These are phyloP conservation scores for Delia radicum DNA, from an alignment of 1,140 invertebrate species.

Conservation along the genomic window DNA sequence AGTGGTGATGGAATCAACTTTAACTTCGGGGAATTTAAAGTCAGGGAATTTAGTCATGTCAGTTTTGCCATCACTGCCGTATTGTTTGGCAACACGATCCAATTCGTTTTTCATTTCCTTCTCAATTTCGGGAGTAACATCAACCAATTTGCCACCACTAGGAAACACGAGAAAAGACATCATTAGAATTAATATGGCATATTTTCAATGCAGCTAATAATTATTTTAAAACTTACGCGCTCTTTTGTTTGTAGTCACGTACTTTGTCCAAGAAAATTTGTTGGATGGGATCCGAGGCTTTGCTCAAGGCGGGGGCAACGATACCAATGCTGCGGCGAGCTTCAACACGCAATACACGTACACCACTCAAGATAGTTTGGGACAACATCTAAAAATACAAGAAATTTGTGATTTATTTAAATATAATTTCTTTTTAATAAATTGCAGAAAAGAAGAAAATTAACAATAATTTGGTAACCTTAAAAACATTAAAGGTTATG, in stretches of 20 bases:
- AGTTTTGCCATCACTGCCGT: slow-evolving; percentile 69
- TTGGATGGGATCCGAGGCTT: slow-evolving; percentile 86
- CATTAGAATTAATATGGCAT: not conserved
- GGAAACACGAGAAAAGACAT: not conserved
- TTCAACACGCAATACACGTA: slow-evolving; percentile 46
- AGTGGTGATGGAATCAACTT: slow-evolving; percentile 63
- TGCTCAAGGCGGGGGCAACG: slow-evolving; percentile 68
- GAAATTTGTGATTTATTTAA: not conserved
- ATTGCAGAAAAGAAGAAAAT: not conserved
- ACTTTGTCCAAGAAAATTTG: slow-evolving; percentile 92
- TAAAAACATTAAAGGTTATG: slow-evolving; percentile 24
- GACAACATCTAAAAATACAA: slow-evolving; percentile 45
- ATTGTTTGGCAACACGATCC: slow-evolving; percentile 77
- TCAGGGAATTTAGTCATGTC: slow-evolving; percentile 88
- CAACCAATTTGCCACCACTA: slow-evolving; percentile 82
- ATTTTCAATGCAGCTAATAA: not conserved
- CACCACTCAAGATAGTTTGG: slow-evolving; percentile 44
- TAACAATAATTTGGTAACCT: slow-evolving; percentile 20
- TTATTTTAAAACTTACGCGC: slow-evolving; percentile 37
- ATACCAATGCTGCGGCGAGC: slow-evolving; percentile 66
- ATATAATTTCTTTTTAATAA: not conserved
- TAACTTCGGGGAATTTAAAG: slow-evolving; percentile 75
- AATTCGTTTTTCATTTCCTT: slow-evolving; percentile 74
- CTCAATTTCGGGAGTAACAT: slow-evolving; percentile 74
- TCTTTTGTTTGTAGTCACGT: slow-evolving; percentile 73